Conservation (phyloP, 1,140 invertebrate genomes). For the Rhyzopertha dominica region DNA sequence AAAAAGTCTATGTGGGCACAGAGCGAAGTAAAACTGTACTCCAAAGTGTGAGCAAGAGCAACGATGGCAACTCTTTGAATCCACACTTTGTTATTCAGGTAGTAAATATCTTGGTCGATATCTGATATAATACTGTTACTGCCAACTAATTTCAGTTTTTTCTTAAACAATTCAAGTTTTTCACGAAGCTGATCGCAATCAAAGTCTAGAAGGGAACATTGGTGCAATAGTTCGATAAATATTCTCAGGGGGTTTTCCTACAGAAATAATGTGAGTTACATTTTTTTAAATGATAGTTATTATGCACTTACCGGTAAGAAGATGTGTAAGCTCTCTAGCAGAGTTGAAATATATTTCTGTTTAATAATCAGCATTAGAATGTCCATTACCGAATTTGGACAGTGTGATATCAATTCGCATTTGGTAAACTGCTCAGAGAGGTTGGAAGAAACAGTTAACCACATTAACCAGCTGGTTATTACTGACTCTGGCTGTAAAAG, state of each 20-base stretch:
- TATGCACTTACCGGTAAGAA: slow-evolving; percentile 57
- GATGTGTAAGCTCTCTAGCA: slow-evolving; percentile 55
- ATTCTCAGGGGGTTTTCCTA: slow-evolving; percentile 56
- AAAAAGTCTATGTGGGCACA: slow-evolving; percentile 55
- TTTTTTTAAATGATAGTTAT: slow-evolving; percentile 7
- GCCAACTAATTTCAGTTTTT: slow-evolving; percentile 30
- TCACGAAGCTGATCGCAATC: slow-evolving; percentile 35
- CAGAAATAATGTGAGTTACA: slow-evolving; percentile 26
- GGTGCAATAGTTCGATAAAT: slow-evolving; percentile 49
- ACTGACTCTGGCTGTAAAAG: slow-evolving; percentile 59
- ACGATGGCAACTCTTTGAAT: slow-evolving; percentile 51
- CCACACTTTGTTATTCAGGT: slow-evolving; percentile 47
- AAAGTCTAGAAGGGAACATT: slow-evolving; percentile 39
- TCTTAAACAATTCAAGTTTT: slow-evolving; percentile 23
- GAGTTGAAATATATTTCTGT: slow-evolving; percentile 49
- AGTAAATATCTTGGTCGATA: slow-evolving; percentile 38
- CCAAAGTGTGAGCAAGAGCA: slow-evolving; percentile 52
- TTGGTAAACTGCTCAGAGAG: slow-evolving; percentile 42
- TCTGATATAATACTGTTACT: slow-evolving; percentile 30
- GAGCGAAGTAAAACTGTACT: slow-evolving; percentile 51
- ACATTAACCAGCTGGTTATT: slow-evolving; percentile 57
- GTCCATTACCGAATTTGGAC: slow-evolving; percentile 45
- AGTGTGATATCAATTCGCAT: slow-evolving; percentile 41
- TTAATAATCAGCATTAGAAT: slow-evolving; percentile 51
- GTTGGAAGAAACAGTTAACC: slow-evolving; percentile 51